Conservation (phyloP, 2,888 invertebrate species). For the Eupithecia subfuscata region DNA sequence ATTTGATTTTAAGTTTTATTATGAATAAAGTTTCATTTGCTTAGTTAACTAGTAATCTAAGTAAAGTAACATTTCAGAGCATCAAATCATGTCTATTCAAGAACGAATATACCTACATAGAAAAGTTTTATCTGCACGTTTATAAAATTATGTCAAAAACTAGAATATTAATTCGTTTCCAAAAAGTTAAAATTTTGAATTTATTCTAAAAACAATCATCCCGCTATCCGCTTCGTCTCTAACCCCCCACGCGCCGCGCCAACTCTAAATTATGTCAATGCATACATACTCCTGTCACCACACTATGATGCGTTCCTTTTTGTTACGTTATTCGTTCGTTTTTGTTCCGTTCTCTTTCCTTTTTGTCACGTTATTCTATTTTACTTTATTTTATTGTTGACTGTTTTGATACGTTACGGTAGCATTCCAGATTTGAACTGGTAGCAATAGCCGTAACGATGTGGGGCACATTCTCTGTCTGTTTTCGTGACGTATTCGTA, state of each 20-base stretch:
- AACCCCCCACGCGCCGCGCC: neutral
- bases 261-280: constrained; percentile 28
- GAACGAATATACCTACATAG: too few species aligned
- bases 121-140: too few species aligned
- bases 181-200: too few species aligned
- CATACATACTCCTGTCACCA: constrained; percentile 16
- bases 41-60: too few species aligned
- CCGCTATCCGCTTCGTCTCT: neutral
- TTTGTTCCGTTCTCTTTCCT: constrained; percentile 10
- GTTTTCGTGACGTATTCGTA: neutral
- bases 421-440: constrained; percentile 48
- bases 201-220: too few species aligned
- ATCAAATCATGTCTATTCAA: too few species aligned
- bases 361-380: constrained; percentile 24
- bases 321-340: constrained; percentile 11
- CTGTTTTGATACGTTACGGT: constrained; percentile 46
- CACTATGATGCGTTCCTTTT: constrained; percentile 15
- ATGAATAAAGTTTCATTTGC: too few species aligned
- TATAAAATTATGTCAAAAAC: too few species aligned
- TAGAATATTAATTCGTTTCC: too few species aligned
- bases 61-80: too few species aligned
- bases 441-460: neutral
- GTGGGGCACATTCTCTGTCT: neutral
- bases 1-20: too few species aligned
- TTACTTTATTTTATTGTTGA: constrained; percentile 46